phyloP scores from a whole-genome alignment of 2,797 vertebrate genomes.

The Erpetoichthys calabaricus region DNA sequence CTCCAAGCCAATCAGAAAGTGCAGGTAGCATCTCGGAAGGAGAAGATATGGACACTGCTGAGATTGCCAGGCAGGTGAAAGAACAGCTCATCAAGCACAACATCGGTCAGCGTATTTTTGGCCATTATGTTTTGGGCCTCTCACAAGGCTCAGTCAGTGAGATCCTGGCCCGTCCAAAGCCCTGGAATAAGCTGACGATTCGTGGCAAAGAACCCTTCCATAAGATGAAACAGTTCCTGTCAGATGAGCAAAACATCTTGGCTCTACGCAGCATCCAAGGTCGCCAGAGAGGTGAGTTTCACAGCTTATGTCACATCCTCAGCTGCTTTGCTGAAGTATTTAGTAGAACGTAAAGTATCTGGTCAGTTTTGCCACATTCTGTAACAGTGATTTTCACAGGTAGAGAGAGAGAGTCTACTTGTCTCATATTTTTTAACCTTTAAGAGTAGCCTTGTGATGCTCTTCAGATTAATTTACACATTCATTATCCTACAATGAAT shows the following conservation, averaged over 20 bases:
- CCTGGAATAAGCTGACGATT: conserved; percentile 71
- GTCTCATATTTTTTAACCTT: too few species aligned
- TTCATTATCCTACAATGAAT: too few species aligned
- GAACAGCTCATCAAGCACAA: conserved; percentile 98
- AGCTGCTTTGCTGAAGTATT: too few species aligned
- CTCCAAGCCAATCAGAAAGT: conserved; percentile 83
- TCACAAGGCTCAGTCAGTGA: conserved; percentile 92
- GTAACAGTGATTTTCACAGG: too few species aligned
- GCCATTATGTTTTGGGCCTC: conserved; percentile 90
- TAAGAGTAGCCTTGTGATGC: too few species aligned
- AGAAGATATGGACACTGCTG: conserved; percentile 89
- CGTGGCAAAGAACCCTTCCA: conserved; percentile 93
- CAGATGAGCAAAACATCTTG: conserved; percentile 91
- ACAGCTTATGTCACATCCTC: neutral
- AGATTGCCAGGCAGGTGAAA: conserved; percentile 92
- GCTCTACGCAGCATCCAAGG: conserved; percentile 92
- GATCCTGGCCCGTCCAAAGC: conserved; percentile 75
- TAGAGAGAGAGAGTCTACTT: too few species aligned
- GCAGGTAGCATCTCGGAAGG: conserved; percentile 74
- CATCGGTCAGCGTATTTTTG: conserved; percentile 84
- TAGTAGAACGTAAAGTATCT: too few species aligned
- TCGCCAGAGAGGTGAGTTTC: conserved; percentile 76
- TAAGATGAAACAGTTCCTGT: conserved; percentile 97
- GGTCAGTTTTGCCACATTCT: too few species aligned
- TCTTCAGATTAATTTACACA: too few species aligned